Conservation (phyloP, 2,797 vertebrate species). For the Esox lucius region DNA sequence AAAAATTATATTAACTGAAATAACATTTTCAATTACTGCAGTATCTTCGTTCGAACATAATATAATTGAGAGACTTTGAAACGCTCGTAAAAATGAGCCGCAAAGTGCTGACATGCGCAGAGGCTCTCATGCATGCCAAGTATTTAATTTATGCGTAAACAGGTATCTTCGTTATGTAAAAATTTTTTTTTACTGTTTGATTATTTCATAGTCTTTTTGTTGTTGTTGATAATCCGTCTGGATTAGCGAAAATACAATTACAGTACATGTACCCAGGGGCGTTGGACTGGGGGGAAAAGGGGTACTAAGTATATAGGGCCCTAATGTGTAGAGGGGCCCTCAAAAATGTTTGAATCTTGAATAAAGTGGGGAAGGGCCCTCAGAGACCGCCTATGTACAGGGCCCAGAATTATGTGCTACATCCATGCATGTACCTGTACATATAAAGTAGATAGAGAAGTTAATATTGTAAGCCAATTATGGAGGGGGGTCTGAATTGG, state of each 20-base stretch:
- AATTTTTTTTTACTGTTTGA: background rate
- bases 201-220: no score
- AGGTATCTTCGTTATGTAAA: background rate
- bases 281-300: no score
- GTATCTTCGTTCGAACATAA: slow-evolving; percentile 7
- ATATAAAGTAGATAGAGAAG: background rate
- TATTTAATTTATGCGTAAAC: slow-evolving; percentile 16
- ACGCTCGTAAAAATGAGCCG: slow-evolving; percentile 26
- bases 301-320: no score
- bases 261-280: no score
- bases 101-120: slow-evolving; percentile 44
- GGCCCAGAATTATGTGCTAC: no score
- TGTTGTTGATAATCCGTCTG: background rate
- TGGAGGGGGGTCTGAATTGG: no score
- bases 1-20: background rate
- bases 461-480: background rate
- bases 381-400: no score
- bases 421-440: no score
- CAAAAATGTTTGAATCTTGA: no score
- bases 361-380: no score
- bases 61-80: slow-evolving; percentile 39
- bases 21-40: background rate
- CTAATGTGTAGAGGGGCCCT: no score
- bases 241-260: background rate
- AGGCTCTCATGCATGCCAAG: slow-evolving; percentile 18